Evolutionary conservation across 2,888 invertebrate species (phyloP).

Genomic region (Parascotia fuliginaria): DNA sequence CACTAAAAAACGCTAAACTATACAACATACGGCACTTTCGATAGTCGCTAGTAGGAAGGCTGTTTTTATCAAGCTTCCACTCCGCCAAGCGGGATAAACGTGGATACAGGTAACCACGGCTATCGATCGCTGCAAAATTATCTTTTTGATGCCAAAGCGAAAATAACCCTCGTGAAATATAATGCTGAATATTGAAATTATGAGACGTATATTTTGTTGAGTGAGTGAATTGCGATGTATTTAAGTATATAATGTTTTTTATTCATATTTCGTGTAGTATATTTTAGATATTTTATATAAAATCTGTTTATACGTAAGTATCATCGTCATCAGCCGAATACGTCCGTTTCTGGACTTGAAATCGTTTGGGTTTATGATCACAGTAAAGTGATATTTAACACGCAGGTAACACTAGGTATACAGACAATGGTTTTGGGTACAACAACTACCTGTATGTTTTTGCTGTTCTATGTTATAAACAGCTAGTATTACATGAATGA

Average conservation of each 20-base stretch:
- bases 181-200: neutral
- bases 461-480: too few species aligned
- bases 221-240: neutral
- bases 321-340: too few species aligned
- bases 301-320: too few species aligned
- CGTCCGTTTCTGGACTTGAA: too few species aligned
- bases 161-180: slow-evolving; percentile 1
- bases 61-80: slow-evolving; percentile 65
- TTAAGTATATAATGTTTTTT: neutral
- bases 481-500: too few species aligned
- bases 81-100: slow-evolving; percentile 49
- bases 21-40: neutral
- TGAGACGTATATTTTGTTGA: neutral
- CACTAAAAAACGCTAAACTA: neutral
- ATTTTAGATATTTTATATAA: too few species aligned
- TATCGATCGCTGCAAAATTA: slow-evolving; percentile 32
- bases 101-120: slow-evolving; percentile 41
- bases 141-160: slow-evolving; percentile 7
- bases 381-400: too few species aligned
- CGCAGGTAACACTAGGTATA: too few species aligned
- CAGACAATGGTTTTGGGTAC: too few species aligned
- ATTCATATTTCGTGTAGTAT: too few species aligned
- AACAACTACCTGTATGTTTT: too few species aligned
- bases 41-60: slow-evolving; percentile 13
- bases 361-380: too few species aligned